phyloP scores from a whole-genome alignment of 2,888 invertebrate genomes.

The Spodoptera littoralis region DNA sequence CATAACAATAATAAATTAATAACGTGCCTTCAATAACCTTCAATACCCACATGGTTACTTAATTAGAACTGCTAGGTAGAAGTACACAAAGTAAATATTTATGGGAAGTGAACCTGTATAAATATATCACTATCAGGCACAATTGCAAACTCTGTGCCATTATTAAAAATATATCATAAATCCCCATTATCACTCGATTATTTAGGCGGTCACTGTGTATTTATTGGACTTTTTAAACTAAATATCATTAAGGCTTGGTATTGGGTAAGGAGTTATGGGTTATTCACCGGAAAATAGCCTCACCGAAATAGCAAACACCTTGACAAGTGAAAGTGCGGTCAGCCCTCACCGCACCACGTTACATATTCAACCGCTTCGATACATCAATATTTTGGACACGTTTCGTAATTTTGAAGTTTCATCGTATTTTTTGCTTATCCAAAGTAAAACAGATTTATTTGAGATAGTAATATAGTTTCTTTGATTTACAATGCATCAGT shows the following conservation, averaged over 20 bases:
- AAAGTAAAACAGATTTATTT: background rate
- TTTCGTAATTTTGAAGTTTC: background rate
- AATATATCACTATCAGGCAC: no score
- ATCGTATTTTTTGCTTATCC: background rate
- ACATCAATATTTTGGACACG: slow-evolving; percentile 5
- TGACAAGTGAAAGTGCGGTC: background rate
- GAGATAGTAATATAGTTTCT: no score
- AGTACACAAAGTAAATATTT: no score
- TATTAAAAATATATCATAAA: no score
- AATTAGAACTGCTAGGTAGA: no score
- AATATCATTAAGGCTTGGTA: slow-evolving; percentile 73
- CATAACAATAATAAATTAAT: no score
- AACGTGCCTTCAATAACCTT: no score
- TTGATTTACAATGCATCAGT: no score
- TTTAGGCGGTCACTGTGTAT: slow-evolving; percentile 50
- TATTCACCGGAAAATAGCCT: slow-evolving; percentile 53
- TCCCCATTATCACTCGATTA: no score
- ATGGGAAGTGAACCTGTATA: no score
- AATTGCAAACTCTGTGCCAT: no score
- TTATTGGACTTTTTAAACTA: slow-evolving; percentile 70
- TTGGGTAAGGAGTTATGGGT: slow-evolving; percentile 51
- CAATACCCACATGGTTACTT: no score
- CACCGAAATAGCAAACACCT: slow-evolving; percentile 23
- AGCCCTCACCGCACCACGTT: slow-evolving; percentile 8
- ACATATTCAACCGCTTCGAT: slow-evolving; percentile 12